Percentiles rank a stretch among this genome's conserved stretches.
Evolutionary conservation across 2,888 invertebrate species (phyloP).

Genomic region (Scaptomyza cyrtandrae): DNA sequence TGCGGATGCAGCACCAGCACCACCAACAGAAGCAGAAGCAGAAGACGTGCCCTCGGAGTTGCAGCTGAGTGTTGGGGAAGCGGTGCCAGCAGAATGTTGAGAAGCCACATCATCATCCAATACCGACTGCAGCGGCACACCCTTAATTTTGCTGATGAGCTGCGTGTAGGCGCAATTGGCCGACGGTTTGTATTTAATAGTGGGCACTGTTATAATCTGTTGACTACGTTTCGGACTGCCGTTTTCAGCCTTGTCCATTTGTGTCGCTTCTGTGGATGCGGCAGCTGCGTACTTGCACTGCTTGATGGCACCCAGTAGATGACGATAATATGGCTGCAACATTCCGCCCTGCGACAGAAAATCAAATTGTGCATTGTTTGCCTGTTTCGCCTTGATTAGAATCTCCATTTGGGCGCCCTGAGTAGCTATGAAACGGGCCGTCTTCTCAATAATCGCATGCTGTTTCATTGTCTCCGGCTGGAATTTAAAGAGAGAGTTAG

Average conservation of each 20-base stretch:
- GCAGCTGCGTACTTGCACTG: slow-evolving; percentile 86
- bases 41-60: slow-evolving; percentile 49
- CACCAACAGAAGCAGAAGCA: background rate
- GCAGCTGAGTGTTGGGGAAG: slow-evolving; percentile 64
- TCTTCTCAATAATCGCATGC: slow-evolving; percentile 97
- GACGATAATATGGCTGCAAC: slow-evolving; percentile 95
- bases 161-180: slow-evolving; percentile 95
- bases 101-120: slow-evolving; percentile 72
- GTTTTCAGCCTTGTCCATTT: slow-evolving; percentile 46
- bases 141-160: slow-evolving; percentile 93
- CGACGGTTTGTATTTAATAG: slow-evolving; percentile 91
- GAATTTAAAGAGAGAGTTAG: background rate
- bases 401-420: slow-evolving; percentile 99
- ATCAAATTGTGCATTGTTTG: slow-evolving; percentile 95
- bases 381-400: slow-evolving; percentile 98
- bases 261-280: slow-evolving; percentile 53
- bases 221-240: slow-evolving; percentile 45
- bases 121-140: slow-evolving; percentile 85
- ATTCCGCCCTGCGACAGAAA: slow-evolving; percentile 94
- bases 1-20: background rate
- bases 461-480: slow-evolving; percentile 95
- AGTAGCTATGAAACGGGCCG: slow-evolving; percentile 93
- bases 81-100: slow-evolving; percentile 65
- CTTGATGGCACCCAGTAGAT: slow-evolving; percentile 89
- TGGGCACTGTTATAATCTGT: slow-evolving; percentile 85